Evolutionary conservation across 1,140 invertebrate species (phyloP), one percentile per base, ranked within the genome.

Genomic region (Aphelinus atriplicis): DNA sequence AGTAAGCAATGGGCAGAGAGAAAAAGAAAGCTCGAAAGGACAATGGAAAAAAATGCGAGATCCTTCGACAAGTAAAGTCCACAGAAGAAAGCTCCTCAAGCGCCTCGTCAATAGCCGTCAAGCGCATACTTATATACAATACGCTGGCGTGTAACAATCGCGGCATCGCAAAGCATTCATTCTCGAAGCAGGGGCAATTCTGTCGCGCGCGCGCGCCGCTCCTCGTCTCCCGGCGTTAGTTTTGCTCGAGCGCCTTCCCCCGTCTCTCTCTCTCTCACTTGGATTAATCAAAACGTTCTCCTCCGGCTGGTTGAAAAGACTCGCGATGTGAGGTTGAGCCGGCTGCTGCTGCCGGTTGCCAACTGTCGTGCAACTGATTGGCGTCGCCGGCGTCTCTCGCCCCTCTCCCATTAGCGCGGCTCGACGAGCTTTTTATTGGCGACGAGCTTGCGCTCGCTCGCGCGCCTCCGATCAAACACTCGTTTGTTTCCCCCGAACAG

Each of bases 351-450:
- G 3, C 9, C 55, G 57, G 42, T 64, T 46, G n/a, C 61, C 70
- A 71, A 64, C 51, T 48, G 61, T 63, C 61, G 60, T 3, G 6
- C 60, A 53, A 43, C 50, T 63, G 69, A 71, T 71, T 55, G 50
- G 43, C 50, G 26, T 26, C 46, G 4, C 26, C 3, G 7, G 10
- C 9, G 6, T 1, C 57, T n/a, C 0, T 55, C 51, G 42, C 55
- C 50, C 42, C 56, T n/a, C 26, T 46, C 60, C 69, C 58, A 71
- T 71, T 63, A 55, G 69, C 50, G 58, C 5, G n/a, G 69, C 42
- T 71, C 70, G 9, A 55, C 53, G 70, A 63, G 61, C 53, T 64
- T 56, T 71, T 71, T 56, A 71, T 64, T 64, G 53, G 10, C 60
- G 45, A 58, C 53, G 7, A 46, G 58, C 42, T 43, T 7, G 9